phyloP scores from a whole-genome alignment of 2,113 vertebrate species.

The Plestiodon gilberti region DNA sequence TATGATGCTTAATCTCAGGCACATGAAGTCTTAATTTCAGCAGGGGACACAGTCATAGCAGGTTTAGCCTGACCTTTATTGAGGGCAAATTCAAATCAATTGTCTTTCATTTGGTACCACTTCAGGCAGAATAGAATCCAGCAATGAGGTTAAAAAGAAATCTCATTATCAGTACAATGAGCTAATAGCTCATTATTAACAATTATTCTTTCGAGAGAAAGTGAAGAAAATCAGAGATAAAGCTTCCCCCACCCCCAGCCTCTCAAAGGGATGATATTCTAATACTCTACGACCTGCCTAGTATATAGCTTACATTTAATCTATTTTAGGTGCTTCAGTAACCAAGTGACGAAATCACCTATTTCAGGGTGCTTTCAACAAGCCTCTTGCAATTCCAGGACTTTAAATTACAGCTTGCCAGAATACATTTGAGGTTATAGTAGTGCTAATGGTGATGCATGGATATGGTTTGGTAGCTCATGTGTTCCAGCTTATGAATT shows the following conservation, averaged over 20 bases:
- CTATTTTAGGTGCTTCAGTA: not conserved
- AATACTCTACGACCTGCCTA: not conserved
- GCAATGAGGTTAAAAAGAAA: not conserved
- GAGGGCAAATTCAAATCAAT: not conserved
- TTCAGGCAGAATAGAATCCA: constrained; percentile 1
- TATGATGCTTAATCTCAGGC: not conserved
- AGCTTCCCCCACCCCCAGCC: too few relatives aligned
- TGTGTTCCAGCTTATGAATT: not conserved
- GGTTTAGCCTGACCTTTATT: not conserved
- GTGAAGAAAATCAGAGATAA: too few relatives aligned
- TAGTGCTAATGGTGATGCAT: constrained; percentile 1
- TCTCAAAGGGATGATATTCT: not conserved
- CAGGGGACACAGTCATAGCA: not conserved
- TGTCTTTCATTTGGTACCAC: not conserved
- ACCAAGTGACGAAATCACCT: not conserved
- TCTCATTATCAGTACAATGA: not conserved
- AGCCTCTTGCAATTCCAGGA: not conserved
- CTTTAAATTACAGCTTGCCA: not conserved
- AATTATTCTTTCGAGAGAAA: not conserved
- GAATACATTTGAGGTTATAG: not conserved
- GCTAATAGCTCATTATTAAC: constrained; percentile 7
- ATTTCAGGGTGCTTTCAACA: not conserved
- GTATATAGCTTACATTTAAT: not conserved
- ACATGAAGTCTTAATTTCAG: not conserved
- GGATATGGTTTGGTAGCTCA: not conserved